These are phyloP conservation scores for Paralichthys olivaceus DNA, from an alignment of 2,113 vertebrate species.

Conservation along the genomic window DNA sequence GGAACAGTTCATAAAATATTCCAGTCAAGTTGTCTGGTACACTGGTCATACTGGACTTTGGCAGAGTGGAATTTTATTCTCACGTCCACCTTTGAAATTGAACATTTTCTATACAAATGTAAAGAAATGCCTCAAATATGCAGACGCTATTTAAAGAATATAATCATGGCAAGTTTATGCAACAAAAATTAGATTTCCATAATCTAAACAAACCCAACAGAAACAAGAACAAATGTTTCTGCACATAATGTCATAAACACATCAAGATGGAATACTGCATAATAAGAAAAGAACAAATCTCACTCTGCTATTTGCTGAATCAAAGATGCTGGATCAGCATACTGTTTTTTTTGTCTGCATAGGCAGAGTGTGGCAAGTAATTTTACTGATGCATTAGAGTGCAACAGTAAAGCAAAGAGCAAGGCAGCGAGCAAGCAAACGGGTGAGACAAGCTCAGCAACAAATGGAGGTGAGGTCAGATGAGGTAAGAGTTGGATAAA, in stretches of 20 bases:
- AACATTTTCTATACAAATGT: conserved; percentile 50
- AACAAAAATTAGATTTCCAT: conserved; percentile 36
- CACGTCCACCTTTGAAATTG: conserved; percentile 29
- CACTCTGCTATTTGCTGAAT: neutral
- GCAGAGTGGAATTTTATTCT: neutral
- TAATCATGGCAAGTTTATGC: conserved; percentile 4
- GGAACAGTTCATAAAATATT: conserved; percentile 57
- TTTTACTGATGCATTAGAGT: conserved; percentile 44
- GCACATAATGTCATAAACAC: conserved; percentile 51
- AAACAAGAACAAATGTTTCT: conserved; percentile 8
- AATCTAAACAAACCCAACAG: conserved; percentile 1
- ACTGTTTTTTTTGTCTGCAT: conserved; percentile 12
- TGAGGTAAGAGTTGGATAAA: conserved; percentile 73
- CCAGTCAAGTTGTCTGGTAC: conserved; percentile 47
- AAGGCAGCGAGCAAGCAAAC: conserved; percentile 26
- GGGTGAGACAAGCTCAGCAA: conserved; percentile 62
- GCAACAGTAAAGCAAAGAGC: conserved; percentile 18
- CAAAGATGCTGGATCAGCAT: neutral
- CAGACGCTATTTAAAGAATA: neutral
- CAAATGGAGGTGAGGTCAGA: conserved; percentile 72
- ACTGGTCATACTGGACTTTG: conserved; percentile 2
- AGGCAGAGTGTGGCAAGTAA: conserved; percentile 3
- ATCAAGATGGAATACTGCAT: conserved; percentile 7
- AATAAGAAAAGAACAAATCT: conserved; percentile 25
- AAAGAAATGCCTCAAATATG: conserved; percentile 33